Evolutionary conservation across 2,888 invertebrate genomes (phyloP).

Genomic region (Eudiplozoon nipponicum): DNA sequence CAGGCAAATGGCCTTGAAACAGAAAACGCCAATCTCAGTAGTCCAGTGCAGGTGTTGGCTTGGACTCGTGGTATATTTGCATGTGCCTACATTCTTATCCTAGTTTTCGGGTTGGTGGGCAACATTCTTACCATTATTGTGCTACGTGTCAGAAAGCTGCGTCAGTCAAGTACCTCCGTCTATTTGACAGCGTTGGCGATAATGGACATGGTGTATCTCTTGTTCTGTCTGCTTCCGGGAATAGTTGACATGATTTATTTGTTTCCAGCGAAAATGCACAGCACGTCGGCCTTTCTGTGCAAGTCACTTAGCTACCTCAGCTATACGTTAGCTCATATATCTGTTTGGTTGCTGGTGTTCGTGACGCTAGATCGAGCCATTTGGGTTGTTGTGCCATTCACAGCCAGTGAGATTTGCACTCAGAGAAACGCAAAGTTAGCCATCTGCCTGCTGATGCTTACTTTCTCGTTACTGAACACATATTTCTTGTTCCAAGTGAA

Average conservation of each 20-base stretch:
- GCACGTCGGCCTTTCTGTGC: slow-evolving; percentile 1
- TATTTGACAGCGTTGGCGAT: slow-evolving; percentile 15
- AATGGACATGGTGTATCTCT: slow-evolving; percentile 12
- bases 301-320: neutral
- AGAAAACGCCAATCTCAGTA: no score
- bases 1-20: no score
- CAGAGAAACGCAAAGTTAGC: slow-evolving; percentile 1
- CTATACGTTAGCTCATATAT: slow-evolving; percentile 8
- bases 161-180: slow-evolving; percentile 9
- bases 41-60: no score
- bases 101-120: slow-evolving; percentile 13
- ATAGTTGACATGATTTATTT: slow-evolving; percentile 11
- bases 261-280: slow-evolving; percentile 8
- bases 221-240: slow-evolving; percentile 8
- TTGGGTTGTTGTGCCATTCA: slow-evolving; percentile 15
- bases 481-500: neutral
- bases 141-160: slow-evolving; percentile 7
- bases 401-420: slow-evolving; percentile 13
- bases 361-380: slow-evolving; percentile 15
- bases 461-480: neutral
- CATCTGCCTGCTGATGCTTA: neutral
- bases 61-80: no score
- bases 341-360: slow-evolving; percentile 10
- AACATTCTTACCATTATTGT: slow-evolving; percentile 14
- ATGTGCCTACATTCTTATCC: no score